phyloP scores from a whole-genome alignment of 1,140 invertebrate genomes.

The Caenorhabditis tropicalis region DNA sequence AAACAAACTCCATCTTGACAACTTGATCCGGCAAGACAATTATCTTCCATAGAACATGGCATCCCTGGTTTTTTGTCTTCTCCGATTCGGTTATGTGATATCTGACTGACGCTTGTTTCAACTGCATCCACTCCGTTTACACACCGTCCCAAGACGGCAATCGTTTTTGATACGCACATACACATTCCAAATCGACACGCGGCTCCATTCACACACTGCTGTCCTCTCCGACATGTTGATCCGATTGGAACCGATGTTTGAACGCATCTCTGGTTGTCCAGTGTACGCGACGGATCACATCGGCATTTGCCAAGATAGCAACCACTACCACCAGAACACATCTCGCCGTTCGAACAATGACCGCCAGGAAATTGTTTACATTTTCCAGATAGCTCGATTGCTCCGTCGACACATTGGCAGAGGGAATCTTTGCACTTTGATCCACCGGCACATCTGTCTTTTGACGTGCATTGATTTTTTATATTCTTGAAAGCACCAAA shows the following conservation, averaged over 20 bases:
- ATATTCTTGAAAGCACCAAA: conserved; percentile 48
- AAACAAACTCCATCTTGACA: conserved; percentile 49
- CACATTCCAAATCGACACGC: conserved; percentile 59
- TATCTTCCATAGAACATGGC: conserved; percentile 18
- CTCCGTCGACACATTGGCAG: conserved; percentile 58
- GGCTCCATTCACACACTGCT: conserved; percentile 53
- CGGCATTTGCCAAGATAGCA: conserved; percentile 59
- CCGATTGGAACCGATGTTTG: conserved; percentile 48
- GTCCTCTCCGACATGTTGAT: conserved; percentile 54
- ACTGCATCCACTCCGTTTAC: conserved; percentile 38
- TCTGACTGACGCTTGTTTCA: conserved; percentile 1
- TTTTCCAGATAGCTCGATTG: conserved; percentile 48
- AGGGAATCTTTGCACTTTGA: conserved; percentile 51
- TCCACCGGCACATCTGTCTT: conserved; percentile 58
- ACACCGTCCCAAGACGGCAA: conserved; percentile 45
- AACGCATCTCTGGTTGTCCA: conserved; percentile 33
- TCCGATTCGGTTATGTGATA: background rate
- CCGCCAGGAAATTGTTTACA: conserved; percentile 57
- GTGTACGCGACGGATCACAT: conserved; percentile 48
- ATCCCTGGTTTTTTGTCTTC: conserved; percentile 43
- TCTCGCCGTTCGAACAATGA: conserved; percentile 57
- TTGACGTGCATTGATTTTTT: conserved; percentile 46
- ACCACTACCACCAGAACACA: conserved; percentile 51
- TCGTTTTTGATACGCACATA: conserved; percentile 49
- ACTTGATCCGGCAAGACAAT: conserved; percentile 48